Evolutionary conservation across 2,797 vertebrate genomes (phyloP).

Genomic region (Parauchenoglanis ngamensis): DNA sequence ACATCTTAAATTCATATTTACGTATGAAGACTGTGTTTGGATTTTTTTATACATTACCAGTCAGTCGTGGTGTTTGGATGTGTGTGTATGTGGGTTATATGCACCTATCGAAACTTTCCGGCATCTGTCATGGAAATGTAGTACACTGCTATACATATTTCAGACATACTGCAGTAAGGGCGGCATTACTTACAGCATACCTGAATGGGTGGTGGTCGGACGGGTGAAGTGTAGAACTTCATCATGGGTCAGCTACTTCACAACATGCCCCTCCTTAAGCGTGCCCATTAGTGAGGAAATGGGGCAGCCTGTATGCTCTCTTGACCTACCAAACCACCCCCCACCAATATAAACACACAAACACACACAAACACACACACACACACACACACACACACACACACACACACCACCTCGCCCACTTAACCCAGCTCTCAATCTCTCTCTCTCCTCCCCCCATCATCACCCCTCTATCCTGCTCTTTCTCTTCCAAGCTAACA

Average conservation of each 20-base stretch:
- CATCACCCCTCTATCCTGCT: slow-evolving; percentile 43
- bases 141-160: background rate
- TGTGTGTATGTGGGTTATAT: background rate
- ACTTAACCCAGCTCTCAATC: slow-evolving; percentile 30
- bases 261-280: slow-evolving; percentile 66
- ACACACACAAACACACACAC: background rate
- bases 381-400: background rate
- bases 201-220: slow-evolving; percentile 10
- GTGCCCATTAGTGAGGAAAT: slow-evolving; percentile 78
- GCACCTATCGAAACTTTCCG: background rate
- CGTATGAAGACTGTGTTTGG: background rate
- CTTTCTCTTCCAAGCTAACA: slow-evolving; percentile 74
- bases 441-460: slow-evolving; percentile 48
- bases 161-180: background rate
- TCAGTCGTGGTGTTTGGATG: background rate
- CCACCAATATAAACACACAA: background rate
- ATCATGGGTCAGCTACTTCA: slow-evolving; percentile 71
- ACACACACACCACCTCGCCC: slow-evolving; percentile 29
- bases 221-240: slow-evolving; percentile 40
- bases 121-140: background rate
- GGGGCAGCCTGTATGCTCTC: slow-evolving; percentile 63
- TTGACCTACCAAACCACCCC: slow-evolving; percentile 48
- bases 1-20: background rate
- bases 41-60: background rate
- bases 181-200: slow-evolving; percentile 25